A percentile compares a stretch with the other conserved stretches of the same genome.
Conservation (phyloP, 1,140 invertebrate genomes). For the Drosophila sulfurigaster region DNA sequence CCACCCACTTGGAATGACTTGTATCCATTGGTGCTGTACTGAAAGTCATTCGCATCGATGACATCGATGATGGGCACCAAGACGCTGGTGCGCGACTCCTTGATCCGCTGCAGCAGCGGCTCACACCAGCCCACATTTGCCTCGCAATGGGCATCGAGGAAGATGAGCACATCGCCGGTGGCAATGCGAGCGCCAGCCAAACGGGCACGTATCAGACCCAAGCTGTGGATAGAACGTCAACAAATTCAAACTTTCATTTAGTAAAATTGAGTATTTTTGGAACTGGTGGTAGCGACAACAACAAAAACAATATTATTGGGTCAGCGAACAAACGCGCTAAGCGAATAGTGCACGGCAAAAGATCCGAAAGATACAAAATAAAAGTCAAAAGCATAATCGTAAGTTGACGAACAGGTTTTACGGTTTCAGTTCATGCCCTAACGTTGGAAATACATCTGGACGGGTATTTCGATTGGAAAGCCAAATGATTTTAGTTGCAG, state of each 20-base stretch:
- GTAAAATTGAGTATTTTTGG: constrained; percentile 44
- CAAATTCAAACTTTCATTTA: constrained; percentile 71
- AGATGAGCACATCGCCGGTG: constrained; percentile 93
- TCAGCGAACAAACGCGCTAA: constrained; percentile 61
- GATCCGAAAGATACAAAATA: constrained; percentile 44
- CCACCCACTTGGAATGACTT: constrained; percentile 90
- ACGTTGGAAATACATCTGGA: neutral
- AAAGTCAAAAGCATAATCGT: constrained; percentile 62
- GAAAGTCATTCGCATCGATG: constrained; percentile 94
- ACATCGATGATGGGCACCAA: constrained; percentile 97
- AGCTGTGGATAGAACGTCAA: constrained; percentile 75
- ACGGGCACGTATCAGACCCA: constrained; percentile 94
- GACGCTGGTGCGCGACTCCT: constrained; percentile 91
- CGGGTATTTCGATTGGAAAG: constrained; percentile 8
- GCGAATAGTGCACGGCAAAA: constrained; percentile 50
- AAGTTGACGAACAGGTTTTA: constrained; percentile 81
- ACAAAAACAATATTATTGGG: constrained; percentile 68
- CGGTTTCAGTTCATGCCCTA: constrained; percentile 49
- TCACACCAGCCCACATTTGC: constrained; percentile 93
- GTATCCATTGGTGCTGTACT: constrained; percentile 90
- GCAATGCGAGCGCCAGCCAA: constrained; percentile 92
- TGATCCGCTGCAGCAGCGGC: constrained; percentile 93
- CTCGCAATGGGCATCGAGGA: constrained; percentile 98
- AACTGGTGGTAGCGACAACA: constrained; percentile 1
- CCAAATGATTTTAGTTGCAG: neutral